These are phyloP conservation scores for Habrosyne pyritoides DNA, from an alignment of 2,888 invertebrate genomes.

Conservation along the genomic window DNA sequence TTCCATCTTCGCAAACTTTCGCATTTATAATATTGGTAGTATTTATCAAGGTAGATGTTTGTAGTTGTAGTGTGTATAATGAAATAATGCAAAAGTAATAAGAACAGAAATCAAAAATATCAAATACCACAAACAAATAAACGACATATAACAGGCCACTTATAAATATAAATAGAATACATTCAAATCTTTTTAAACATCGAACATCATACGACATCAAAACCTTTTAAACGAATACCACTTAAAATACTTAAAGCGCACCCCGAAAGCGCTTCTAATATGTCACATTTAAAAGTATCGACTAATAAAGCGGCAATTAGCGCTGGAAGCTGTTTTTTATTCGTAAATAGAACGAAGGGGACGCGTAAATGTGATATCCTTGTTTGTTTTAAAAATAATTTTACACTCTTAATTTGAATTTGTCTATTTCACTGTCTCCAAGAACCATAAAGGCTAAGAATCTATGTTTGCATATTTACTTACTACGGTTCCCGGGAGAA, in stretches of 20 bases:
- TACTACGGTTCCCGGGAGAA: no score
- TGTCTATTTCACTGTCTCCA: background rate
- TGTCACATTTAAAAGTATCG: slow-evolving; percentile 48
- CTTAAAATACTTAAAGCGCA: slow-evolving; percentile 42
- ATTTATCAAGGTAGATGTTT: no score
- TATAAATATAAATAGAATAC: slow-evolving; percentile 3
- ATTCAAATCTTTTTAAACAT: background rate
- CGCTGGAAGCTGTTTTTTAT: slow-evolving; percentile 30
- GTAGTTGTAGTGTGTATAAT: no score
- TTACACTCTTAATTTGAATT: slow-evolving; percentile 2
- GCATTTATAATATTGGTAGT: no score
- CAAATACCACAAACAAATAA: background rate
- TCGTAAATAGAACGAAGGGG: slow-evolving; percentile 30
- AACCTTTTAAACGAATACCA: slow-evolving; percentile 22
- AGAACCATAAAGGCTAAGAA: no score
- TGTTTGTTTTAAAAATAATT: slow-evolving; percentile 29
- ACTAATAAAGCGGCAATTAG: slow-evolving; percentile 59
- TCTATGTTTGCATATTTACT: no score
- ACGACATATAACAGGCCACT: background rate
- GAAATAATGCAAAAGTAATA: background rate
- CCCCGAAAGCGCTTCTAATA: slow-evolving; percentile 49
- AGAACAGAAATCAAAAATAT: background rate
- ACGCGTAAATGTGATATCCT: slow-evolving; percentile 36
- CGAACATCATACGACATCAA: slow-evolving; percentile 9
- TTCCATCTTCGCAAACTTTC: no score